These are phyloP conservation scores for Scomberomorus guttatus DNA, from an alignment of 2,797 vertebrate species.

Conservation along the genomic window DNA sequence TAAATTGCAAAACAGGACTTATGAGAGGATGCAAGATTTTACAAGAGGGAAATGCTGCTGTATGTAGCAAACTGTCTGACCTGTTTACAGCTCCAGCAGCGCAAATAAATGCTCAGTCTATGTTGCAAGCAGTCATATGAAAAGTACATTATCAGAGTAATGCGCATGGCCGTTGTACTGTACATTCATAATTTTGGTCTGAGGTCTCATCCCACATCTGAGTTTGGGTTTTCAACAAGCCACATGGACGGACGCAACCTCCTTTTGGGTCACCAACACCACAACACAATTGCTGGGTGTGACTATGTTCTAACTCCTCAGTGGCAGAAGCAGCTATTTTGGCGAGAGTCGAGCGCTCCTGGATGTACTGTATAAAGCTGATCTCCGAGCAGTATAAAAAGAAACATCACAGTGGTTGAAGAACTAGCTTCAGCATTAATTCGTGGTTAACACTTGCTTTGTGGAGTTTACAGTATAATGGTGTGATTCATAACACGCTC, in stretches of 20 bases:
- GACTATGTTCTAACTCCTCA: constrained; percentile 63
- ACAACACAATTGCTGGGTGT: constrained; percentile 81
- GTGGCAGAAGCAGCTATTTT: constrained; percentile 71
- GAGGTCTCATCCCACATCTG: constrained; percentile 76
- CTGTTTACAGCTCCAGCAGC: constrained; percentile 52
- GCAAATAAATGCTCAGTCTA: constrained; percentile 35
- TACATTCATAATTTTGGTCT: constrained; percentile 78
- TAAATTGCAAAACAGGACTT: constrained; percentile 68
- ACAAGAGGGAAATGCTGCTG: constrained; percentile 63
- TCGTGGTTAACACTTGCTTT: constrained; percentile 22
- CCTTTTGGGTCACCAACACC: constrained; percentile 72
- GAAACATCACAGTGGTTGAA: constrained; percentile 17
- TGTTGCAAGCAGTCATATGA: constrained; percentile 16
- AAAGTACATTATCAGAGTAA: constrained; percentile 54
- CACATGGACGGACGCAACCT: constrained; percentile 71
- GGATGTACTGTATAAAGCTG: constrained; percentile 35
- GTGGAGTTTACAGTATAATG: constrained; percentile 1
- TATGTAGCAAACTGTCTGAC: constrained; percentile 63
- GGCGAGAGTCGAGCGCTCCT: constrained; percentile 46
- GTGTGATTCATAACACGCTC: background rate
- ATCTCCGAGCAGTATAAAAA: constrained; percentile 18
- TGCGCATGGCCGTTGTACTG: constrained; percentile 55
- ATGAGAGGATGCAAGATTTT: constrained; percentile 55
- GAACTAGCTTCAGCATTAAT: background rate
- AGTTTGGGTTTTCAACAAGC: constrained; percentile 79